Conservation (phyloP, 2,113 vertebrate genomes). For the Sialia sialis region DNA sequence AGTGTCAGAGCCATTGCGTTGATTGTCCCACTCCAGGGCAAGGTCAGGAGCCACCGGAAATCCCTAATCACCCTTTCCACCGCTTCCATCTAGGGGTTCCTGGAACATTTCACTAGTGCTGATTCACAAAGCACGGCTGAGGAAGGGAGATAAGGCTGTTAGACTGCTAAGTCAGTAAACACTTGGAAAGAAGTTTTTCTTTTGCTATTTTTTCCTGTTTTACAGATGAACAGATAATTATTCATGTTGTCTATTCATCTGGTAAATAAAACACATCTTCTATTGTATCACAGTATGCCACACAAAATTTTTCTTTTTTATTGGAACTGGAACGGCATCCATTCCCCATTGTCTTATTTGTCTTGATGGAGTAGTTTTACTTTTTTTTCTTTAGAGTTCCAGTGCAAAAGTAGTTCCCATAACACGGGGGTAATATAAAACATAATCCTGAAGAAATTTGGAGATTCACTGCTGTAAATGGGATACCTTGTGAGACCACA, state of each 20-base stretch:
- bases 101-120: slow-evolving; percentile 77
- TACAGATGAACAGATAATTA: background rate
- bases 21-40: slow-evolving; percentile 14
- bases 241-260: background rate
- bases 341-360: background rate
- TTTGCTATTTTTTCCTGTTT: slow-evolving; percentile 37
- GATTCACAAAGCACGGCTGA: slow-evolving; percentile 72
- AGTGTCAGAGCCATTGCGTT: background rate
- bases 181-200: background rate
- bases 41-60: slow-evolving; percentile 71
- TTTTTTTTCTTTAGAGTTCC: background rate
- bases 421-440: background rate
- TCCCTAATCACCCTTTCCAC: slow-evolving; percentile 34
- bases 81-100: slow-evolving; percentile 40
- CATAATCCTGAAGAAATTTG: background rate
- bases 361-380: background rate
- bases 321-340: background rate
- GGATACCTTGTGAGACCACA: background rate
- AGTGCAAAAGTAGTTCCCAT: background rate
- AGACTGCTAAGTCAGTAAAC: slow-evolving; percentile 54
- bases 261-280: background rate
- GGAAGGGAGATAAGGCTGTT: slow-evolving; percentile 73
- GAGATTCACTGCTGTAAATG: background rate
- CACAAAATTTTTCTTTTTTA: background rate
- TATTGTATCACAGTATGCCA: background rate